These are phyloP conservation scores for Calliphora vicina DNA, from an alignment of 1,140 invertebrate species.

Conservation along the genomic window DNA sequence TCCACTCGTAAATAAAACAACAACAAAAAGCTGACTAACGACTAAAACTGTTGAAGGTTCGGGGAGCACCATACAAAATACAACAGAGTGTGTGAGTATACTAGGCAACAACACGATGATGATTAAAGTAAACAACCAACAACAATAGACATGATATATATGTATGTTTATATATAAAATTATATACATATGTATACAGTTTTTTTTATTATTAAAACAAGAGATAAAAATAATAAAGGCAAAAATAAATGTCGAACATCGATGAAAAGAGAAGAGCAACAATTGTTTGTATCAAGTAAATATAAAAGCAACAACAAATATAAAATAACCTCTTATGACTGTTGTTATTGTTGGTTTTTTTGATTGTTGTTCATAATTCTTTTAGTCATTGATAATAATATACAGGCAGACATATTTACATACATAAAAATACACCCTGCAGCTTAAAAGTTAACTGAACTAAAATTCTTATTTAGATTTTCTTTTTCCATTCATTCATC, in stretches of 20 bases:
- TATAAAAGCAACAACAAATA: background rate
- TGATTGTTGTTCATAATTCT: background rate
- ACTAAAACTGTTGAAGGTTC: conserved; percentile 29
- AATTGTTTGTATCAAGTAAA: background rate
- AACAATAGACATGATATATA: background rate
- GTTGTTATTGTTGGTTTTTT: background rate
- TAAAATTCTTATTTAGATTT: too few relatives aligned
- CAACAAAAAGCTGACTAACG: conserved; percentile 33
- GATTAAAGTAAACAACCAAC: conserved; percentile 25
- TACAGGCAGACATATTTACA: background rate
- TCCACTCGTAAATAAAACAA: too few relatives aligned
- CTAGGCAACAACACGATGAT: conserved; percentile 18
- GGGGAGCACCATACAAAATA: conserved; percentile 22
- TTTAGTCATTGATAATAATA: conserved; percentile 7
- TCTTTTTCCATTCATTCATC: too few relatives aligned
- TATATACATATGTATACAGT: too few relatives aligned
- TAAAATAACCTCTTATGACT: background rate
- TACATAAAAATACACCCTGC: background rate
- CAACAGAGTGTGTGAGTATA: background rate
- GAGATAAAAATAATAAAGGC: background rate
- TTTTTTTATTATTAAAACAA: background rate
- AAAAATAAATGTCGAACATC: background rate
- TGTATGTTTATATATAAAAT: too few relatives aligned
- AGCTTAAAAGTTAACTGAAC: too few relatives aligned
- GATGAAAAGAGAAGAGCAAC: background rate